Percentiles rank a stretch among this genome's conserved stretches.
These are phyloP conservation scores for Gonioctena quinquepunctata DNA, from an alignment of 1,140 invertebrate genomes.

Conservation along the genomic window DNA sequence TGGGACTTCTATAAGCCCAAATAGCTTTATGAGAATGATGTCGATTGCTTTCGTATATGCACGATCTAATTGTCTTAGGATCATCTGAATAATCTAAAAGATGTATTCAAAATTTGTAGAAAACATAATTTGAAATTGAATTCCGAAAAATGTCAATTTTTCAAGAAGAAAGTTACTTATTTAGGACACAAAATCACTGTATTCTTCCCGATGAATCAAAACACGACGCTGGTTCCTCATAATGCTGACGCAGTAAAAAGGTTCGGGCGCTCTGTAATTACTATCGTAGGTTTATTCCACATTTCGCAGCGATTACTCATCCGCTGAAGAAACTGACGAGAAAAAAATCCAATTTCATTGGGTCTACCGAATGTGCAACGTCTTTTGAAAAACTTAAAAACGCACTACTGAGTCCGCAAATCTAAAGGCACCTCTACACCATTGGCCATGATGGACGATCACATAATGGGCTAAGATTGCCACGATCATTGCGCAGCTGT, in stretches of 20 bases:
- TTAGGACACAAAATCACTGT: neutral
- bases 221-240: too few relatives aligned
- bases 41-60: too few relatives aligned
- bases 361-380: neutral
- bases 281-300: too few relatives aligned
- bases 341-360: neutral
- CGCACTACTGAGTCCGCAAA: neutral
- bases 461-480: too few relatives aligned
- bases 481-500: too few relatives aligned
- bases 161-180: neutral
- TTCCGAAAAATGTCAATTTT: conserved; percentile 21
- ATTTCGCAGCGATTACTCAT: too few relatives aligned
- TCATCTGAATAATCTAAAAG: conserved; percentile 26
- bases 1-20: too few relatives aligned
- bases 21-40: too few relatives aligned
- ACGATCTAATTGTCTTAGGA: conserved; percentile 30
- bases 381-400: neutral
- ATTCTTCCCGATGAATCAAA: too few relatives aligned
- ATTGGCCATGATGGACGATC: too few relatives aligned
- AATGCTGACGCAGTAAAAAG: too few relatives aligned
- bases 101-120: conserved; percentile 10
- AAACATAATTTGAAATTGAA: conserved; percentile 15
- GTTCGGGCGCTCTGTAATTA: too few relatives aligned
- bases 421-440: conserved; percentile 7
- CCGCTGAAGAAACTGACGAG: neutral